phyloP scores from a whole-genome alignment of 2,797 vertebrate species.

The Bradypodion ventrale region DNA sequence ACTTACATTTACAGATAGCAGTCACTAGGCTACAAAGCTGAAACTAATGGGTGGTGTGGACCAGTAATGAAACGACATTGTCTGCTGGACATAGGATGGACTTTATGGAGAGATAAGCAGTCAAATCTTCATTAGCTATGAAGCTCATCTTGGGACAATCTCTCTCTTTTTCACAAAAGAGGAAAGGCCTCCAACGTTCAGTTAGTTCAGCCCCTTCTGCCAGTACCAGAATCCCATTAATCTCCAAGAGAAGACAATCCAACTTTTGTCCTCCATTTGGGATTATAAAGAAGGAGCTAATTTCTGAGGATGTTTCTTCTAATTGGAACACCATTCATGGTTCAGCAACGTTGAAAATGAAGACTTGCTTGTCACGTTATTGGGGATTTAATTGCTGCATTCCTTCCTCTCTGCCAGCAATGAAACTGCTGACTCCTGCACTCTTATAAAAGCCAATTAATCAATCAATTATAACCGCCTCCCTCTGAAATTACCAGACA shows the following conservation, averaged over 20 bases:
- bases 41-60: not conserved
- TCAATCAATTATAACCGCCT: not conserved
- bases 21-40: not conserved
- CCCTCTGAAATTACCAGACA: not conserved
- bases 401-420: not conserved
- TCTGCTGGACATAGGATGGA: not conserved
- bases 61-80: too few relatives aligned
- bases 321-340: not conserved
- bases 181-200: too few relatives aligned
- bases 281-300: too few relatives aligned
- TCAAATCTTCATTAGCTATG: not conserved
- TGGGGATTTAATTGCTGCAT: not conserved
- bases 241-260: too few relatives aligned
- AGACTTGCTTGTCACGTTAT: not conserved
- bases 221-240: too few relatives aligned
- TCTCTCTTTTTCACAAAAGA: too few relatives aligned
- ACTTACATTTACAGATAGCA: not conserved
- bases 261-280: too few relatives aligned
- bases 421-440: not conserved
- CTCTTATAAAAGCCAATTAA: constrained; percentile 4
- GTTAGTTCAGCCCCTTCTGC: too few relatives aligned
- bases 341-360: not conserved
- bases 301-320: too few relatives aligned
- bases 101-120: not conserved
- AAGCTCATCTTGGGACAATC: not conserved